Evolutionary conservation across 2,888 invertebrate genomes (phyloP), one percentile per base, ranked within the genome.

Genomic region (Chironomus tentans): DNA sequence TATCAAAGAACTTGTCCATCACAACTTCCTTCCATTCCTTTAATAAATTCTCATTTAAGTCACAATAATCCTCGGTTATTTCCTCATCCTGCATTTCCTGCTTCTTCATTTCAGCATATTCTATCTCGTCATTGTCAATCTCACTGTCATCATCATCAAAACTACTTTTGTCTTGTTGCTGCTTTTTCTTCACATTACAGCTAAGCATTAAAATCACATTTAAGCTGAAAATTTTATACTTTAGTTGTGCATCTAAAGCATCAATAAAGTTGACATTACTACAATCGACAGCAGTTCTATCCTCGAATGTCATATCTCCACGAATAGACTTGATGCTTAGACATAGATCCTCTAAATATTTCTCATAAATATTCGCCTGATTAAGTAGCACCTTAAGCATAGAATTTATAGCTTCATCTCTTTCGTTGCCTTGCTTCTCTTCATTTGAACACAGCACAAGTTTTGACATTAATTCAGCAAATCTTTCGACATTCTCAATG

Each of bases 361-460:
- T 5, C 4, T 56, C 15, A 15, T 56, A 18, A 18, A 18, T 15
- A 15, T 18, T 56, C 3, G 18, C 56, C 7, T 18, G 18, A 18
- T 56, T 18, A 18, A 56, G 56, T 6, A 56, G 2, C 0, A 18
- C 15, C 1, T 76, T 70, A 4, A 76, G 24, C 12, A 71, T 28
- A 12, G 50, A n/a, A 50, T 70, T 71, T 4, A 61, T 61, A 62
- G 18, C 65, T 65, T n/a, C 21, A 69, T 56, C 18, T 15, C 18
- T 15, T 15, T 56, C 56, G 4, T 56, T 15, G n/a, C 56, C 7
- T 38, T 22, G 15, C 6, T 76, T 10, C 28, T 74, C 70, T 24
- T 56, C 56, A 56, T 81, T 81, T 2, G 82, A 82, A 77, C 83
- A 83, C 5, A 81, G 79, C 2, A 83, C 79, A 77, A 84, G 80